Evolutionary conservation across 2,113 vertebrate genomes (phyloP).

Genomic region (Macroglossus sobrinus): DNA sequence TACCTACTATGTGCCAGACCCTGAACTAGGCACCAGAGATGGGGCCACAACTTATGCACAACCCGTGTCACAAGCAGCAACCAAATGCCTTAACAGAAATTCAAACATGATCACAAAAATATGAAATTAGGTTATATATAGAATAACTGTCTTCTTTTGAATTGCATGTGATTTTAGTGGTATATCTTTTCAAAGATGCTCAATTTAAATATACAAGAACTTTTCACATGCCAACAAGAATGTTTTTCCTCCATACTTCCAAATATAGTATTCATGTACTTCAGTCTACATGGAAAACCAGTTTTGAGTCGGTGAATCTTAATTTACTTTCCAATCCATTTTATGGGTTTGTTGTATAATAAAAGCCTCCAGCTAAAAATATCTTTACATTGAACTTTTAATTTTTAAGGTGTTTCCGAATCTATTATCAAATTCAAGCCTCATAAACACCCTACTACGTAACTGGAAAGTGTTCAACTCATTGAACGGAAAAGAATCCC

Average conservation of each 20-base stretch:
- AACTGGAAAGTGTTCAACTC: background rate
- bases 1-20: background rate
- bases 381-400: background rate
- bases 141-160: background rate
- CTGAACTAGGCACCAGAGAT: background rate
- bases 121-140: background rate
- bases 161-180: background rate
- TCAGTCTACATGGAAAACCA: background rate
- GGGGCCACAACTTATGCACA: background rate
- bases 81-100: background rate
- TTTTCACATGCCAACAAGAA: background rate
- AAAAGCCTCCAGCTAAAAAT: background rate
- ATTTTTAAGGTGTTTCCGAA: background rate
- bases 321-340: background rate
- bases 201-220: background rate
- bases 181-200: background rate
- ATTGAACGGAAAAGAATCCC: background rate
- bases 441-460: background rate
- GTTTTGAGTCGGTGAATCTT: background rate
- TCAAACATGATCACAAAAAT: background rate
- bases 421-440: background rate
- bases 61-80: background rate
- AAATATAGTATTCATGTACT: background rate
- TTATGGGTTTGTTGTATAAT: background rate
- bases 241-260: background rate